phyloP scores from a whole-genome alignment of 2,797 vertebrate genomes.

The Microcaecilia unicolor region DNA sequence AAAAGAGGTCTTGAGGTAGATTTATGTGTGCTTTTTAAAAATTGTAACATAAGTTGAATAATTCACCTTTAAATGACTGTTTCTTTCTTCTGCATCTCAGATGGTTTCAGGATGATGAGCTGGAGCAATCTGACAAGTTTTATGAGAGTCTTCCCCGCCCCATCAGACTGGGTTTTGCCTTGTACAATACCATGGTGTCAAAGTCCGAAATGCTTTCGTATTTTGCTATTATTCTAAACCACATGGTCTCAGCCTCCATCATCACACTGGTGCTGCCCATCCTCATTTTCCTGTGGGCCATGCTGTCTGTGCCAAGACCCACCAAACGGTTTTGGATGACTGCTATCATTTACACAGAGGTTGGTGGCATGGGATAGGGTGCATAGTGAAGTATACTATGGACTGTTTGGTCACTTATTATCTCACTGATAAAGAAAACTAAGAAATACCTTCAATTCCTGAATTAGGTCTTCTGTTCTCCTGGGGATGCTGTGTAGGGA shows the following conservation, averaged over 20 bases:
- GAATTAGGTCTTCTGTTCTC: too few species aligned
- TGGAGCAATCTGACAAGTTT: slow-evolving; percentile 50
- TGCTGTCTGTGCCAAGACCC: slow-evolving; percentile 61
- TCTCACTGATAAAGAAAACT: too few species aligned
- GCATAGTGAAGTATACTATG: too few species aligned
- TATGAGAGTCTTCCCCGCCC: slow-evolving; percentile 32
- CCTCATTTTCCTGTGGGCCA: slow-evolving; percentile 63
- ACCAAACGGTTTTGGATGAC: slow-evolving; percentile 65
- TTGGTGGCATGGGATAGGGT: slow-evolving; percentile 13
- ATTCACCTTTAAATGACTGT: too few species aligned
- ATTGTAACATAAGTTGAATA: too few species aligned
- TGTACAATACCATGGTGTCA: slow-evolving; percentile 50
- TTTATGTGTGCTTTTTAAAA: too few species aligned
- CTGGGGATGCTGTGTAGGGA: too few species aligned
- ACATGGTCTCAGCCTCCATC: slow-evolving; percentile 52
- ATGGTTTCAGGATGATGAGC: slow-evolving; percentile 49
- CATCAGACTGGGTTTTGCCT: slow-evolving; percentile 50
- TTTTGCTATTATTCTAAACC: slow-evolving; percentile 63
- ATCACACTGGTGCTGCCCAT: slow-evolving; percentile 55
- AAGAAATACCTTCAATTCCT: too few species aligned
- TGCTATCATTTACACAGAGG: slow-evolving; percentile 69
- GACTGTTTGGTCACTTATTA: too few species aligned
- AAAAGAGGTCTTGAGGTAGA: too few species aligned
- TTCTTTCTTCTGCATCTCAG: slow-evolving; percentile 13
- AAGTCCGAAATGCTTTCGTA: slow-evolving; percentile 62